Conservation (phyloP, 2,888 invertebrate species). For the Tortricodes alternella region DNA sequence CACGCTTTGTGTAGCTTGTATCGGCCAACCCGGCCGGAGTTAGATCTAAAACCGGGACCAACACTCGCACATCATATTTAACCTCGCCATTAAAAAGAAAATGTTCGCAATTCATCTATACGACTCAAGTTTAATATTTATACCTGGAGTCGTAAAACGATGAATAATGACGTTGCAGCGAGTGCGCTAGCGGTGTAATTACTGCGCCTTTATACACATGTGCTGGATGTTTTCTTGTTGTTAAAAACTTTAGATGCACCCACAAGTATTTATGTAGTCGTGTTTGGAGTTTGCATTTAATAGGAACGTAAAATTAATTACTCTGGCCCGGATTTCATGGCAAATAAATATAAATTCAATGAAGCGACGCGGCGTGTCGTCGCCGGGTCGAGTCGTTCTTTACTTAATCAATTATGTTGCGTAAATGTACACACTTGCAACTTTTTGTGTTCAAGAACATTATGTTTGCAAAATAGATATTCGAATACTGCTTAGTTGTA, state of each 20-base stretch:
- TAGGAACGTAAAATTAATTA: conserved; percentile 65
- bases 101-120: conserved; percentile 82
- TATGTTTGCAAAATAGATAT: too few relatives aligned
- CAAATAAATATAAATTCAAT: conserved; percentile 56
- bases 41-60: conserved; percentile 63
- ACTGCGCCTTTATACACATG: conserved; percentile 74
- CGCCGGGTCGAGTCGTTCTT: neutral
- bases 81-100: conserved; percentile 80
- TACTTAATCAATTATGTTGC: conserved; percentile 13
- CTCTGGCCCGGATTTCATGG: conserved; percentile 46
- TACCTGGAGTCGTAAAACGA: conserved; percentile 81
- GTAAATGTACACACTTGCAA: neutral
- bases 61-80: conserved; percentile 76
- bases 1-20: conserved; percentile 65
- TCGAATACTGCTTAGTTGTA: too few relatives aligned
- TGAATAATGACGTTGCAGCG: conserved; percentile 81
- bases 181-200: conserved; percentile 80
- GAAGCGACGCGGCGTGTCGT: conserved; percentile 37
- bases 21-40: conserved; percentile 53
- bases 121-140: conserved; percentile 81
- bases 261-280: conserved; percentile 63
- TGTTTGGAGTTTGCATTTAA: conserved; percentile 58
- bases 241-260: conserved; percentile 71
- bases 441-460: neutral
- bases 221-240: conserved; percentile 75